Conservation (phyloP, 1,140 invertebrate genomes). For the Planococcus citri region DNA sequence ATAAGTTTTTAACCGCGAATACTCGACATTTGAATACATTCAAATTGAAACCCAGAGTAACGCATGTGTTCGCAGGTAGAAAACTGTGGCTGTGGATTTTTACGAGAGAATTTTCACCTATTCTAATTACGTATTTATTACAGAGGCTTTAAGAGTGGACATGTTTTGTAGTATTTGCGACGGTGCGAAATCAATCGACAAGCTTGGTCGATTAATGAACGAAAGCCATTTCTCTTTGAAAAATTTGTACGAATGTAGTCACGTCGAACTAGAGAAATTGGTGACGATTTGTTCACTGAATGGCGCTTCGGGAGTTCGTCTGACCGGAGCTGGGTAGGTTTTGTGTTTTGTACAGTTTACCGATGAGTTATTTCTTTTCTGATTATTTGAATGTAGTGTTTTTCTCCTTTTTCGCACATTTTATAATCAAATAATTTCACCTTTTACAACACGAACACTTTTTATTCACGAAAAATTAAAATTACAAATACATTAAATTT, state of each 20-base stretch:
- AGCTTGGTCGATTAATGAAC: slow-evolving; percentile 74
- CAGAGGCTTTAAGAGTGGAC: slow-evolving; percentile 68
- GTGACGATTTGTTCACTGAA: slow-evolving; percentile 60
- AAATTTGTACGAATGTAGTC: slow-evolving; percentile 86
- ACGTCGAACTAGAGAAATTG: slow-evolving; percentile 71
- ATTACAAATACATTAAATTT: too few species aligned
- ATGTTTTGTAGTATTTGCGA: slow-evolving; percentile 57
- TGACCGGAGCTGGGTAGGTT: slow-evolving; percentile 81
- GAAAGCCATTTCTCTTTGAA: slow-evolving; percentile 75
- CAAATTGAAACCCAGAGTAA: slow-evolving; percentile 67
- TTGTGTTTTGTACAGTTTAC: slow-evolving; percentile 15
- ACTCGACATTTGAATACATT: slow-evolving; percentile 57
- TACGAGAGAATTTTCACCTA: too few species aligned
- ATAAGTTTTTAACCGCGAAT: slow-evolving; percentile 51
- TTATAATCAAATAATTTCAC: too few species aligned
- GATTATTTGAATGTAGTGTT: too few species aligned
- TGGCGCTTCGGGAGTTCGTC: slow-evolving; percentile 65
- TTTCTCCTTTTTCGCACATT: too few species aligned
- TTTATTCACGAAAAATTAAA: too few species aligned
- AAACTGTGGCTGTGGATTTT: too few species aligned
- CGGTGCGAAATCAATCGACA: slow-evolving; percentile 44
- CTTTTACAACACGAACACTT: too few species aligned
- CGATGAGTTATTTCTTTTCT: not conserved
- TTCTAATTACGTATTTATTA: slow-evolving; percentile 26
- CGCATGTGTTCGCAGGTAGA: slow-evolving; percentile 72